These are phyloP conservation scores for Danio kyathit DNA, from an alignment of 2,797 vertebrate genomes.

Conservation along the genomic window DNA sequence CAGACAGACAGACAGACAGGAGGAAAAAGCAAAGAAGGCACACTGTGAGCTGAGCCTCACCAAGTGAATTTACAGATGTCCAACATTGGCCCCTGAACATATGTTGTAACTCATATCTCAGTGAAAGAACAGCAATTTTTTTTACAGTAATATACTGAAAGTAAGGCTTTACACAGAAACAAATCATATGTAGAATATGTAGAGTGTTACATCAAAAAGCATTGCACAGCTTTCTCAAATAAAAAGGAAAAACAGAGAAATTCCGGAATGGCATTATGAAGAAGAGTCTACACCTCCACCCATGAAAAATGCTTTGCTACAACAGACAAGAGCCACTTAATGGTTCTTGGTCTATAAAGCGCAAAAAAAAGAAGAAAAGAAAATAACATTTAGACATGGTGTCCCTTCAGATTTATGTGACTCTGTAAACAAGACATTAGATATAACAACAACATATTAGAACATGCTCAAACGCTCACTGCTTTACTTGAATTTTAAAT, in stretches of 20 bases:
- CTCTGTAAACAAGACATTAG: constrained; percentile 13
- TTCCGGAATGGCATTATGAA: background rate
- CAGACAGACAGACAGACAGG: constrained; percentile 39
- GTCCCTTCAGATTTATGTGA: background rate
- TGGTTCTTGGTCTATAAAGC: background rate
- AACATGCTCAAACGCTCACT: background rate
- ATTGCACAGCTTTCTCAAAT: background rate
- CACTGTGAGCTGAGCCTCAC: constrained; percentile 72
- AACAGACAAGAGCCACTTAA: constrained; percentile 7
- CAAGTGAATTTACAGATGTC: constrained; percentile 25
- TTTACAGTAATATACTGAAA: constrained; percentile 26
- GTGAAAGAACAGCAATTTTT: background rate
- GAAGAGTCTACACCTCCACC: background rate
- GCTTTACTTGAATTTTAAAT: no score
- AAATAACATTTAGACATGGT: background rate
- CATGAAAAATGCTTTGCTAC: background rate
- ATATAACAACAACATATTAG: no score
- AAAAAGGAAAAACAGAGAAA: background rate
- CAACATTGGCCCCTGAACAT: constrained; percentile 26
- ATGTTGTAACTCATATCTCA: constrained; percentile 36
- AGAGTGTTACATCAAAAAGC: constrained; percentile 2
- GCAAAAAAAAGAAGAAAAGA: background rate
- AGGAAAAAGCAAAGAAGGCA: constrained; percentile 75
- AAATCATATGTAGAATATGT: constrained; percentile 17
- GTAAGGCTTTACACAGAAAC: constrained; percentile 23